Evolutionary conservation across 1,140 invertebrate species (phyloP).

Genomic region (Eubasilissa regina): DNA sequence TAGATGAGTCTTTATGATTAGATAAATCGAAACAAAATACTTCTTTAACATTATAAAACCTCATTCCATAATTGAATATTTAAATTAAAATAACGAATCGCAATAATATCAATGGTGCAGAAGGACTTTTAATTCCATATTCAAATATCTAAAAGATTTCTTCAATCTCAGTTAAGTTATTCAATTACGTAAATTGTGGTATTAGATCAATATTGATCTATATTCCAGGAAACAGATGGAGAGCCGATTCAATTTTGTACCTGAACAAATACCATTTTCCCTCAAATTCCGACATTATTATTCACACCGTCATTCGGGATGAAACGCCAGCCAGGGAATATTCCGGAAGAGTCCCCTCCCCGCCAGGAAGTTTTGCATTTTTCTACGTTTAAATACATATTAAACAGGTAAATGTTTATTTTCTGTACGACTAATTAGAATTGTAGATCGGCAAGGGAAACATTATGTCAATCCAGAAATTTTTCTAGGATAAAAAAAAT

Average conservation of each 20-base stretch:
- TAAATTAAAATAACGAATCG: too few relatives aligned
- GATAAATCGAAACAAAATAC: too few relatives aligned
- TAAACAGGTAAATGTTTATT: conserved; percentile 60
- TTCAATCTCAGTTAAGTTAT: conserved; percentile 44
- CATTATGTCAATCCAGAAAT: conserved; percentile 30
- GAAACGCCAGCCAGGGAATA: conserved; percentile 35
- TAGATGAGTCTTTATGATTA: too few relatives aligned
- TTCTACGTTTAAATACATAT: conserved; percentile 59
- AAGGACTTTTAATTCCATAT: conserved; percentile 19
- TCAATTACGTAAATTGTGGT: conserved; percentile 46
- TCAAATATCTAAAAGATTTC: conserved; percentile 25
- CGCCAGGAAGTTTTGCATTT: conserved; percentile 46
- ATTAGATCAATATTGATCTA: conserved; percentile 52
- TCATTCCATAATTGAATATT: too few relatives aligned
- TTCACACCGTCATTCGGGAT: conserved; percentile 48
- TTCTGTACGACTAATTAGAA: conserved; percentile 50
- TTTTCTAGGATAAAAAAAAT: neutral
- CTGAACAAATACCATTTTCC: conserved; percentile 54
- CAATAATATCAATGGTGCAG: neutral
- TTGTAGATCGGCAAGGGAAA: conserved; percentile 49
- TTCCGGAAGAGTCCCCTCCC: conserved; percentile 19
- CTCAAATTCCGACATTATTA: conserved; percentile 52
- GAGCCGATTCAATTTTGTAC: conserved; percentile 51
- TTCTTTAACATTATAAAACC: too few relatives aligned
- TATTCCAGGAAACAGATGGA: conserved; percentile 54